Conservation (phyloP, 2,113 vertebrate species). For the Phylloscopus trochilus region DNA sequence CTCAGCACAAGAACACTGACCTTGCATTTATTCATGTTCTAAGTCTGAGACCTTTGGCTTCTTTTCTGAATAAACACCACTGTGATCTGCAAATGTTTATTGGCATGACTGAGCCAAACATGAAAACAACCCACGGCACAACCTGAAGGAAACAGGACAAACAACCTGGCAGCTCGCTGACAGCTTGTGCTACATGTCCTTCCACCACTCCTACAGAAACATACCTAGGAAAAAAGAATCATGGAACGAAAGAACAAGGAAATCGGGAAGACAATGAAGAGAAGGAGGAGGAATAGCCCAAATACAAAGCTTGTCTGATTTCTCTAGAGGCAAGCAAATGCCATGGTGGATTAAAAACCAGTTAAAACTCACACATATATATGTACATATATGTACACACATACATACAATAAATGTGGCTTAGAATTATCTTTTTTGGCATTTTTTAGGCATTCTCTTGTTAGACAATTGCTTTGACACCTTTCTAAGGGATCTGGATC, state of each 20-base stretch:
- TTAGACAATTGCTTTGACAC: not conserved
- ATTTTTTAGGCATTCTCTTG: not conserved
- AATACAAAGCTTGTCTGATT: not conserved
- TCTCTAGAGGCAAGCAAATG: not conserved
- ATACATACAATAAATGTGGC: not conserved
- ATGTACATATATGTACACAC: not conserved
- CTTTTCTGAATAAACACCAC: not conserved
- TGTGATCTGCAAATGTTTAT: not conserved
- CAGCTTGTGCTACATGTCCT: not conserved
- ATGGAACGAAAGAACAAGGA: not conserved
- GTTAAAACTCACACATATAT: not conserved
- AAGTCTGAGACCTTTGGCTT: not conserved
- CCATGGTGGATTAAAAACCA: not conserved
- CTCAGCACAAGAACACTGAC: not conserved
- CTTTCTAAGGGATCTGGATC: not conserved
- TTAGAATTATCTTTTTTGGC: not conserved
- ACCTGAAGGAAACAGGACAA: not conserved
- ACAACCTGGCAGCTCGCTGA: not conserved
- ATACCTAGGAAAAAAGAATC: not conserved
- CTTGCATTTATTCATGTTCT: not conserved
- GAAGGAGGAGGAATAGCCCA: not conserved
- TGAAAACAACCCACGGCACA: not conserved
- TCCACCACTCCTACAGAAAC: not conserved
- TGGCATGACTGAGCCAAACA: not conserved
- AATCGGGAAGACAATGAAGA: not conserved